Base-by-base conservation (phyloP, 2,113 vertebrate genomes). In the Daubentonia madagascariensis region DNA sequence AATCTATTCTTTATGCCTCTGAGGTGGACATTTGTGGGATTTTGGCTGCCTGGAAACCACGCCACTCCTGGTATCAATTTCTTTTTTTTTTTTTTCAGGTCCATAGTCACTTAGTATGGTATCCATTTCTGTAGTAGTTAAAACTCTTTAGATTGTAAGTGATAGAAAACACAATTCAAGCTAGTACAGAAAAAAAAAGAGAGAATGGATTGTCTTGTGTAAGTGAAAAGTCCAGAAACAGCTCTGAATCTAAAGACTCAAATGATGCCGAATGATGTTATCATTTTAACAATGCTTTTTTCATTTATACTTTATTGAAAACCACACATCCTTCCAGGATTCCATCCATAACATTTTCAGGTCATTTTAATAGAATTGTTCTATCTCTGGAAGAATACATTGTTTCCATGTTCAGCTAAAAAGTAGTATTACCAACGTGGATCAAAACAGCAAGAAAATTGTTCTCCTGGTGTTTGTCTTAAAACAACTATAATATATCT, bases 221-320 rank as follows among this genome's bases (percentile, higher is more conserved):
- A 68, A 85, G 12, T 81, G 65, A 81, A 85, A 89, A 91, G 23
- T 72, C 45, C 57, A 48, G 50, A 91, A 90, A 90, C 40, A 95
- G 32, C 78, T 86, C 48, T 97, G 40, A n/a, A 70, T 63, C 80
- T n/a, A 89, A 72, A 67, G 70, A 18, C 89, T 52, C 79, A 72
- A 63, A 78, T 45, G 59, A 75, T 85, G 48, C 70, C 81, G 76
- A 81, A 48, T 61, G 40, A 92, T 85, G 32, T 61, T 61, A 76
- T 96, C 52, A 91, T 93, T 93, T 95, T 86, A 95, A 88, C 63
- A 70, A n/a, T 73, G 30, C 16, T 85, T 96, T 96, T 83, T 94
- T 86, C n/a, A 85, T 92, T 70, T 95, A 90, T 91, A 88, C 95
- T 97, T 97, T 94, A 92, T 90, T 90, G 78, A 79, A 84, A 90